Evolutionary conservation across 2,797 vertebrate species (phyloP).

Genomic region (Naso thynnoides): DNA sequence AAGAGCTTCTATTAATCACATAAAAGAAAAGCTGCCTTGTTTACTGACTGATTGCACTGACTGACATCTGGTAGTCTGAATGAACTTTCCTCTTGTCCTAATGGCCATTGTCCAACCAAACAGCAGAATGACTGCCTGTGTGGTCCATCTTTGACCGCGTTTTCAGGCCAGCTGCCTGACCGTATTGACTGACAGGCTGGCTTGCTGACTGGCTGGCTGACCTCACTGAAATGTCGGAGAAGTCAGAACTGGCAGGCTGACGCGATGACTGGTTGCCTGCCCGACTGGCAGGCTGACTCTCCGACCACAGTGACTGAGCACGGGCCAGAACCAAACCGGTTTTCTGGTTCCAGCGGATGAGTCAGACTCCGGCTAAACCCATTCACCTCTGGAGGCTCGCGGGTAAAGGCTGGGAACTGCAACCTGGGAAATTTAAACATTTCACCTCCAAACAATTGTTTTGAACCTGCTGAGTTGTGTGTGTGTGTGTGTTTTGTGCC

Average conservation of each 20-base stretch:
- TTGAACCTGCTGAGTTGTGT: slow-evolving; percentile 50
- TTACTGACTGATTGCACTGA: slow-evolving; percentile 18
- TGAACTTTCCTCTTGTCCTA: slow-evolving; percentile 20
- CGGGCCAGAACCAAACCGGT: slow-evolving; percentile 39
- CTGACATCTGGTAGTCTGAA: slow-evolving; percentile 31
- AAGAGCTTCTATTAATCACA: slow-evolving; percentile 37
- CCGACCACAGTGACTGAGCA: slow-evolving; percentile 63
- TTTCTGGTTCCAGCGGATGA: slow-evolving; percentile 65
- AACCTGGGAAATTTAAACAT: slow-evolving; percentile 57
- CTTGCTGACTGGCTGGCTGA: slow-evolving; percentile 54
- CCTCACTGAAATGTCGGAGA: slow-evolving; percentile 55
- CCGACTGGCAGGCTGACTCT: slow-evolving; percentile 45
- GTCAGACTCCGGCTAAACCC: slow-evolving; percentile 66
- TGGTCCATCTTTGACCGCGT: slow-evolving; percentile 38
- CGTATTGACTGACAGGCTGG: slow-evolving; percentile 41
- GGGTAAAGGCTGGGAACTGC: slow-evolving; percentile 28
- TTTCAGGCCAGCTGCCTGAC: slow-evolving; percentile 33
- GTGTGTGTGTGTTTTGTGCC: slow-evolving; percentile 35
- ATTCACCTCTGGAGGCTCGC: slow-evolving; percentile 58
- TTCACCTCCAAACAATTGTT: slow-evolving; percentile 57
- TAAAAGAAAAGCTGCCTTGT: slow-evolving; percentile 29
- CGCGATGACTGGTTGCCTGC: slow-evolving; percentile 59
- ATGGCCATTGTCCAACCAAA: slow-evolving; percentile 37
- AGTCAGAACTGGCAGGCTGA: slow-evolving; percentile 43
- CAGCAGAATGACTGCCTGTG: slow-evolving; percentile 22